A percentile compares a stretch with the other conserved stretches of the same genome.
Evolutionary conservation across 2,888 invertebrate genomes (phyloP).

Genomic region (Salpingus planirostris): DNA sequence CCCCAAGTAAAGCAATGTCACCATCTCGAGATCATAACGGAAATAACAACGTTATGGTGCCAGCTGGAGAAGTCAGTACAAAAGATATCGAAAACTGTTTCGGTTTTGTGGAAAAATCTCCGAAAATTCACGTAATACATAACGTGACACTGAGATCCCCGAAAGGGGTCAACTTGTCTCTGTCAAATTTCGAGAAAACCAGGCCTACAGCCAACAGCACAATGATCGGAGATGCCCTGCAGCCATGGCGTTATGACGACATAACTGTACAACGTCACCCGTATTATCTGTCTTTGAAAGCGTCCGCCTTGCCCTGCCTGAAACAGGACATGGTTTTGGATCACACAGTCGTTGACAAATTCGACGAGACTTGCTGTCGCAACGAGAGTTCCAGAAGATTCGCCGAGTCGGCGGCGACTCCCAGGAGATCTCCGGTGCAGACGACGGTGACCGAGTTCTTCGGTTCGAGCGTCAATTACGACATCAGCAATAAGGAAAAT

Average conservation of each 20-base stretch:
- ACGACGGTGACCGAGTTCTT: conserved; percentile 3
- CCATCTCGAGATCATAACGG: no score
- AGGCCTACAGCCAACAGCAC: no score
- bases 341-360: conserved; percentile 19
- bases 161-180: not conserved
- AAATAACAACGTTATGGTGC: not conserved
- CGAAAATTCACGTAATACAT: no score
- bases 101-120: no score
- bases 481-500: no score
- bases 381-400: not conserved
- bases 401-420: conserved; percentile 1
- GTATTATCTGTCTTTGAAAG: conserved; percentile 19
- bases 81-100: not conserved
- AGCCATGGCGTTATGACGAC: conserved; percentile 22
- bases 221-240: no score
- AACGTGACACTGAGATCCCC: not conserved
- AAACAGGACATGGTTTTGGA: conserved; percentile 23
- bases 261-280: conserved; percentile 18
- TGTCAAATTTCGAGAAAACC: not conserved
- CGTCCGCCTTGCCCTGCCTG: conserved; percentile 17
- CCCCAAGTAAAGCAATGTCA: no score
- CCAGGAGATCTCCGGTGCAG: conserved; percentile 1
- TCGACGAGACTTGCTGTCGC: conserved; percentile 3
- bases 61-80: not conserved
- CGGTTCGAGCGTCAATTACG: not conserved